Evolutionary conservation across 2,113 vertebrate genomes (phyloP).

Genomic region (Entelurus aequoreus): DNA sequence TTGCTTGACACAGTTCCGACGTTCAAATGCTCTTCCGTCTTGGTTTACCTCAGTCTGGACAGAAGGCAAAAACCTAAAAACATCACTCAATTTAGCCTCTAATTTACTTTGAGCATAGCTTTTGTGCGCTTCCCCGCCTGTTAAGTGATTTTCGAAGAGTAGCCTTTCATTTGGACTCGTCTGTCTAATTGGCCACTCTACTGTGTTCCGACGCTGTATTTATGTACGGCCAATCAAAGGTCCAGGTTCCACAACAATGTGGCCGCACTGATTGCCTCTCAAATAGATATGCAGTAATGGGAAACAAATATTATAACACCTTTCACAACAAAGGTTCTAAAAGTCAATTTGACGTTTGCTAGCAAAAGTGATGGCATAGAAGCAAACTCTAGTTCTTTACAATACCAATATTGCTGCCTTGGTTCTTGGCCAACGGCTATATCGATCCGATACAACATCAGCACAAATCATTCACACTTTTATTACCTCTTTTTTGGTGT

Average conservation of each 20-base stretch:
- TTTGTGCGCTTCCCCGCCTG: not conserved
- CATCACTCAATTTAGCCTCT: not conserved
- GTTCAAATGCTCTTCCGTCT: constrained; percentile 7
- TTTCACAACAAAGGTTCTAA: too few species aligned
- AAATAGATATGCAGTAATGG: not conserved
- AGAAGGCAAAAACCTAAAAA: not conserved
- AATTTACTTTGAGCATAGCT: constrained; percentile 9
- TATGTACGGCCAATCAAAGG: not conserved
- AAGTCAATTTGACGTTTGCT: too few species aligned
- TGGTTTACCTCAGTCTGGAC: not conserved
- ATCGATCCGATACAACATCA: too few species aligned
- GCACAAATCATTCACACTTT: too few species aligned
- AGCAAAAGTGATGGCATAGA: too few species aligned
- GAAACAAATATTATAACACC: not conserved
- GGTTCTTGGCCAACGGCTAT: too few species aligned
- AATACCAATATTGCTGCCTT: too few species aligned
- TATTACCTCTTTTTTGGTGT: too few species aligned
- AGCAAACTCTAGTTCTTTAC: too few species aligned
- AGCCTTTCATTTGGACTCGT: not conserved
- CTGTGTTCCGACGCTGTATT: not conserved
- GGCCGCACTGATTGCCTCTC: not conserved
- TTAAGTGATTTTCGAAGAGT: not conserved
- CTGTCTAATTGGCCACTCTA: not conserved
- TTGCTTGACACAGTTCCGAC: constrained; percentile 1
- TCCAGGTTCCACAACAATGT: not conserved